These are phyloP conservation scores for Corella eumyota DNA, from an alignment of 23 tunicate species.

Conservation along the genomic window DNA sequence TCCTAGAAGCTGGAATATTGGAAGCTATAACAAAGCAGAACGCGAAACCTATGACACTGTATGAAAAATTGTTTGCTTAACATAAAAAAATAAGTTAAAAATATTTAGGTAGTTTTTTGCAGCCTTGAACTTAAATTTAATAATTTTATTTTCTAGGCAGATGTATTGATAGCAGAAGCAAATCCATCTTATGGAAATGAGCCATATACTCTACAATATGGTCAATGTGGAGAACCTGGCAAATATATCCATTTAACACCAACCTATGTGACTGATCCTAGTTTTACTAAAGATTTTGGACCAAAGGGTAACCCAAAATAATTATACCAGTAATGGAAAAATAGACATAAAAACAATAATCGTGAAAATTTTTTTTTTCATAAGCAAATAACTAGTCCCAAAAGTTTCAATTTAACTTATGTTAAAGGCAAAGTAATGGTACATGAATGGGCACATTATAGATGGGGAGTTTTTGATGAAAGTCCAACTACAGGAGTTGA, in stretches of 20 bases:
- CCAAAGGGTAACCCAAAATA: slow-evolving; percentile 35
- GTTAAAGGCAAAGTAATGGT: slow-evolving; percentile 50
- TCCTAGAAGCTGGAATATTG: neutral
- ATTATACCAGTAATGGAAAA: no score
- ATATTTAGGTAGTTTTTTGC: no score
- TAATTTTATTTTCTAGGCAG: slow-evolving; percentile 21
- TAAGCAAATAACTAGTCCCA: no score
- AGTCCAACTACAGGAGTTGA: slow-evolving; percentile 24
- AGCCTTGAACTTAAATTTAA: no score
- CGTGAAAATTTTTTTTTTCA: no score
- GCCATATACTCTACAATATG: slow-evolving; percentile 55
- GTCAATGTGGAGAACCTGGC: slow-evolving; percentile 36
- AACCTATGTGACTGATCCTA: slow-evolving; percentile 8
- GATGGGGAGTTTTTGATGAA: slow-evolving; percentile 89
- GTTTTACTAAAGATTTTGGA: slow-evolving; percentile 21
- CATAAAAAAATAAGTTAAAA: no score
- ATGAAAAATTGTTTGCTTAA: no score
- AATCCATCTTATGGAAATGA: slow-evolving; percentile 25
- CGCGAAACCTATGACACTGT: neutral
- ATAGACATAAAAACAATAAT: no score
- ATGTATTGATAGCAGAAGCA: slow-evolving; percentile 24
- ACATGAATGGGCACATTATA: slow-evolving; percentile 72
- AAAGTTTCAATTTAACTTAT: no score
- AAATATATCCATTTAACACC: slow-evolving; percentile 52
- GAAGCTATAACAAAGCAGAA: neutral